A percentile compares a stretch with the other conserved stretches of the same genome.
phyloP scores from a whole-genome alignment of 2,888 invertebrate genomes.

The Agrotis clavis region DNA sequence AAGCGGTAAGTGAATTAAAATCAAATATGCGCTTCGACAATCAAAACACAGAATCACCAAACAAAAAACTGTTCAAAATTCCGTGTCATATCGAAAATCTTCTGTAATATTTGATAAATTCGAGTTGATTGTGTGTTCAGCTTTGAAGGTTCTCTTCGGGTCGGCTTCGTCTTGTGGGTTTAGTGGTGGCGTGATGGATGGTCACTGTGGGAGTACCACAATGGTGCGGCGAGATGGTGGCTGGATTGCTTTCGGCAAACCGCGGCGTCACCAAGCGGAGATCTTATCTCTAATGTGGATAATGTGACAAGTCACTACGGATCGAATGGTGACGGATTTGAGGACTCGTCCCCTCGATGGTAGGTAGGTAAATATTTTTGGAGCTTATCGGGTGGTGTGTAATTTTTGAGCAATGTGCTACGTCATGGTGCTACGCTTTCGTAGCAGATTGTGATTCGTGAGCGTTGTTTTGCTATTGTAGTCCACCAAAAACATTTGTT shows the following conservation, averaged over 20 bases:
- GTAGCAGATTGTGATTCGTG: not conserved
- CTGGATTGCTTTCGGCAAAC: slow-evolving; percentile 85
- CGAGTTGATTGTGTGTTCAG: slow-evolving; percentile 49
- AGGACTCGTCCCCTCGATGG: slow-evolving; percentile 61
- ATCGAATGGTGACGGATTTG: slow-evolving; percentile 73
- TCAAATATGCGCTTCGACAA: slow-evolving; percentile 27
- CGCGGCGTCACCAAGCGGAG: slow-evolving; percentile 81
- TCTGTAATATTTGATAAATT: slow-evolving; percentile 59
- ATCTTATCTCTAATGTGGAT: slow-evolving; percentile 71
- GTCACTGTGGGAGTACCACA: slow-evolving; percentile 73
- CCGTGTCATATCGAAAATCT: slow-evolving; percentile 58
- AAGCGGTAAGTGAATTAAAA: slow-evolving; percentile 20
- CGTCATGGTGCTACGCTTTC: slow-evolving; percentile 22
- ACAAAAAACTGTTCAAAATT: slow-evolving; percentile 57
- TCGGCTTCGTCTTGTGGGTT: slow-evolving; percentile 83
- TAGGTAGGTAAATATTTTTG: slow-evolving; percentile 46
- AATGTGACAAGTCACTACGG: slow-evolving; percentile 79
- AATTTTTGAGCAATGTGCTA: slow-evolving; percentile 33
- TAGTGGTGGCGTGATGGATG: slow-evolving; percentile 81
- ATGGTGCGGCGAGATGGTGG: slow-evolving; percentile 74
- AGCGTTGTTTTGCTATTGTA: too few relatives aligned
- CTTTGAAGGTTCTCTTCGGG: slow-evolving; percentile 61
- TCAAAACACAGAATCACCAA: slow-evolving; percentile 32
- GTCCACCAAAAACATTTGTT: too few relatives aligned
- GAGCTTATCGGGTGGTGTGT: slow-evolving; percentile 35